Conservation (phyloP, 92 coral and sea anemone species). For the Phymanthus crucifer region DNA sequence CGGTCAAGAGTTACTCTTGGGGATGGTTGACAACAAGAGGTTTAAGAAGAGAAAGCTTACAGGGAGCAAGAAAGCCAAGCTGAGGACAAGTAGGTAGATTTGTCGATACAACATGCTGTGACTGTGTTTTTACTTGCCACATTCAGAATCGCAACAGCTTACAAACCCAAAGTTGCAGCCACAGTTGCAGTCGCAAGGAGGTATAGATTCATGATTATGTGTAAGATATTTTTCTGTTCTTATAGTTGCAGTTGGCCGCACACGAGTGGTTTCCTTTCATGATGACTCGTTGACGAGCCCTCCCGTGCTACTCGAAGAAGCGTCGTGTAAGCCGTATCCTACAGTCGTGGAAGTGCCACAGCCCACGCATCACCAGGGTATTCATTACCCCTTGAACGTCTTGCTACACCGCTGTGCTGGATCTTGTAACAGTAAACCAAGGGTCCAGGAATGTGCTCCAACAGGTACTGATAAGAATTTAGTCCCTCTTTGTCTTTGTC, state of each 20-base stretch:
- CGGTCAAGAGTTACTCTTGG: no score
- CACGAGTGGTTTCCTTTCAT: constrained; percentile 28
- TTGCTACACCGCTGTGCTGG: constrained; percentile 76
- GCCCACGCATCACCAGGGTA: constrained; percentile 45
- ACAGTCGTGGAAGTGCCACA: constrained; percentile 71
- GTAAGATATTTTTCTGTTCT: background rate
- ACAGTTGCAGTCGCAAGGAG: no score
- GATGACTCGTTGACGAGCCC: background rate
- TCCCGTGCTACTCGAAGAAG: constrained; percentile 56
- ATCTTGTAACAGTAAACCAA: constrained; percentile 54
- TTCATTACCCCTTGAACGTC: constrained; percentile 68
- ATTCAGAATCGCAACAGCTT: no score
- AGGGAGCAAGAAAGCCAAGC: background rate
- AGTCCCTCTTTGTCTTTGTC: no score
- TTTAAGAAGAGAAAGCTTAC: background rate
- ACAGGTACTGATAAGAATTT: constrained; percentile 43
- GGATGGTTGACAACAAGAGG: no score
- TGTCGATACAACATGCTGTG: background rate
- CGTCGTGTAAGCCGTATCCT: constrained; percentile 53
- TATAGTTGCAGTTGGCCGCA: constrained; percentile 23
- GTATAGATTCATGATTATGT: no score
- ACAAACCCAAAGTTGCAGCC: no score
- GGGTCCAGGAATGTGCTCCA: constrained; percentile 56
- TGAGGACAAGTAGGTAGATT: background rate
- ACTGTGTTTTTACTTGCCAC: no score